phyloP scores from a whole-genome alignment of 2,113 vertebrate genomes.

The Ptyas mucosa region DNA sequence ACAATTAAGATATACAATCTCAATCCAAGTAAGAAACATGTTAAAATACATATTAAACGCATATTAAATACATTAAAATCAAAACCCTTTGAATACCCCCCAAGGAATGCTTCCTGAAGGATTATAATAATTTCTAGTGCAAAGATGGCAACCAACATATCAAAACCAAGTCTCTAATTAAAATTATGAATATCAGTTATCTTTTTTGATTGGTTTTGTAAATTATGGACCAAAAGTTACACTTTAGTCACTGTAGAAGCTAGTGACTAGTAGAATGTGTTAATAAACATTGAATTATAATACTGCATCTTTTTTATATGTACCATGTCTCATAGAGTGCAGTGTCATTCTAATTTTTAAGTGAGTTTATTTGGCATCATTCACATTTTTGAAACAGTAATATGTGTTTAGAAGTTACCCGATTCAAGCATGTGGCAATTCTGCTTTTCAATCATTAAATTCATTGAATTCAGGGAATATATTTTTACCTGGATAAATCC shows the following conservation, averaged over 20 bases:
- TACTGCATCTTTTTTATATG: background rate
- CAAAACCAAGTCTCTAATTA: background rate
- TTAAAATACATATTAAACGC: no score
- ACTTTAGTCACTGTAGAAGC: background rate
- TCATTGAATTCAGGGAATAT: background rate
- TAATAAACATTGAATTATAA: background rate
- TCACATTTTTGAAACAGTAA: background rate
- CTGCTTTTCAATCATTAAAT: background rate
- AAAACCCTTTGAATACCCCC: background rate
- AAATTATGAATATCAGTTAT: background rate
- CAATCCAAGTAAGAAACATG: no score
- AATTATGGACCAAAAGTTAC: background rate
- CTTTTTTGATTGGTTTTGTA: background rate
- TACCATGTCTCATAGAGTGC: background rate
- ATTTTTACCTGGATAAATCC: background rate
- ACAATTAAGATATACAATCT: no score
- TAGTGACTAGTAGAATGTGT: background rate
- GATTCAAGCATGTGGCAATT: background rate
- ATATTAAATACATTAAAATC: no score
- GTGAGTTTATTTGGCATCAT: background rate
- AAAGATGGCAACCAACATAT: background rate
- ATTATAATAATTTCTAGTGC: background rate
- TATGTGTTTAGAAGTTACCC: background rate
- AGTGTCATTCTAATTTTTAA: background rate
- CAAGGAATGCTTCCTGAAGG: background rate